A percentile compares a stretch with the other conserved stretches of the same genome.
Evolutionary conservation across 2,797 vertebrate genomes (phyloP).

Genomic region (Enteromius argenteus): DNA sequence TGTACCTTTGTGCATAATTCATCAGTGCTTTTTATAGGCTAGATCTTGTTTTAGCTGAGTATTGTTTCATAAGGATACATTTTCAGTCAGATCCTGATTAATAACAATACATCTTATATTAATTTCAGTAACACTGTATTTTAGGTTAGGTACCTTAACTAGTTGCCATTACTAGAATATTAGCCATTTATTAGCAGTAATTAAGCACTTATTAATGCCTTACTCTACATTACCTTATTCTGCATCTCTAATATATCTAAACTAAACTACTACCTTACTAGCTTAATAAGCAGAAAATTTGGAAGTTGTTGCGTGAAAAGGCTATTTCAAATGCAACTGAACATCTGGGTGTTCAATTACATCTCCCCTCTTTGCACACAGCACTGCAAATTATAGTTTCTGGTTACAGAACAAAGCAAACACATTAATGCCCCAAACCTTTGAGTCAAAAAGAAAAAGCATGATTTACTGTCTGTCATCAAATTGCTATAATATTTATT

Average conservation of each 20-base stretch:
- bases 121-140: too few relatives aligned
- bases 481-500: conserved; percentile 10
- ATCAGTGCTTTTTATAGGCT: background rate
- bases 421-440: background rate
- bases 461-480: background rate
- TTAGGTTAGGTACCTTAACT: too few relatives aligned
- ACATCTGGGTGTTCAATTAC: background rate
- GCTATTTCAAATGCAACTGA: background rate
- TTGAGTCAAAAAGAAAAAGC: conserved; percentile 2
- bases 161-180: too few relatives aligned
- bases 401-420: background rate
- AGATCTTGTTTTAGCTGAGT: background rate
- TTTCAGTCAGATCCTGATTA: background rate
- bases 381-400: background rate
- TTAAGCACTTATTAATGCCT: too few relatives aligned
- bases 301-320: too few relatives aligned
- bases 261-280: too few relatives aligned
- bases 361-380: background rate
- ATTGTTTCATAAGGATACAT: background rate
- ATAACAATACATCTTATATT: background rate
- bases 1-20: background rate
- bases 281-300: too few relatives aligned
- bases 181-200: too few relatives aligned
- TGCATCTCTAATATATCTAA: too few relatives aligned
- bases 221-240: too few relatives aligned